phyloP scores from a whole-genome alignment of 2,113 vertebrate species.

The Ictalurus furcatus region DNA sequence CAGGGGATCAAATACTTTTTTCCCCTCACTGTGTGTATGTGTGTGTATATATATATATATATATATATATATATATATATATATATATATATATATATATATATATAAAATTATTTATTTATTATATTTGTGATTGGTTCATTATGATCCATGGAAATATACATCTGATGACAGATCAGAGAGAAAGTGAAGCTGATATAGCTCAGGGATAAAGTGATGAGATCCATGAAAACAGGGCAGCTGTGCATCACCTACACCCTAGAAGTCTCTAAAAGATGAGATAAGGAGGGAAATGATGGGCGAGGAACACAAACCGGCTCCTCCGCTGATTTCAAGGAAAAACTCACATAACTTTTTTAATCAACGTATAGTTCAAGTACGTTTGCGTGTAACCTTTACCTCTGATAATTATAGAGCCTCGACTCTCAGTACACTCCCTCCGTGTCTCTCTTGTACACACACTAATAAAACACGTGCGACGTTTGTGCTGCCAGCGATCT shows the following conservation, averaged over 20 bases:
- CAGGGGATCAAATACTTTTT: too few relatives aligned
- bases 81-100: too few relatives aligned
- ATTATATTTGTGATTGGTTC: neutral
- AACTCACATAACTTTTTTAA: constrained; percentile 7
- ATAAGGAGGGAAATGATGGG: neutral
- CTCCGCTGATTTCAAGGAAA: neutral
- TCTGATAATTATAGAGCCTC: constrained; percentile 49
- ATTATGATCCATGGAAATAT: neutral
- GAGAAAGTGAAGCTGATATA: neutral
- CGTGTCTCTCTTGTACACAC: neutral
- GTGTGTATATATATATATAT: too few relatives aligned
- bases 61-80: too few relatives aligned
- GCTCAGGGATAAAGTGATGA: neutral
- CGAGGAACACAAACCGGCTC: constrained; percentile 41
- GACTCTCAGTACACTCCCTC: constrained; percentile 26
- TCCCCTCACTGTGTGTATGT: too few relatives aligned
- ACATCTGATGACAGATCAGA: neutral
- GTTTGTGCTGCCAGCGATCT: neutral
- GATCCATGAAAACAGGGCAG: neutral
- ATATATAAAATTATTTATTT: too few relatives aligned
- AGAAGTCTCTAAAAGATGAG: neutral
- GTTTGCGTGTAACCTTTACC: constrained; percentile 36
- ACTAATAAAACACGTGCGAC: neutral
- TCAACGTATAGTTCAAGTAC: constrained; percentile 1
- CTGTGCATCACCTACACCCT: neutral